These are phyloP conservation scores for Graptemys geographica DNA, from an alignment of 2,797 vertebrate genomes.

Conservation along the genomic window DNA sequence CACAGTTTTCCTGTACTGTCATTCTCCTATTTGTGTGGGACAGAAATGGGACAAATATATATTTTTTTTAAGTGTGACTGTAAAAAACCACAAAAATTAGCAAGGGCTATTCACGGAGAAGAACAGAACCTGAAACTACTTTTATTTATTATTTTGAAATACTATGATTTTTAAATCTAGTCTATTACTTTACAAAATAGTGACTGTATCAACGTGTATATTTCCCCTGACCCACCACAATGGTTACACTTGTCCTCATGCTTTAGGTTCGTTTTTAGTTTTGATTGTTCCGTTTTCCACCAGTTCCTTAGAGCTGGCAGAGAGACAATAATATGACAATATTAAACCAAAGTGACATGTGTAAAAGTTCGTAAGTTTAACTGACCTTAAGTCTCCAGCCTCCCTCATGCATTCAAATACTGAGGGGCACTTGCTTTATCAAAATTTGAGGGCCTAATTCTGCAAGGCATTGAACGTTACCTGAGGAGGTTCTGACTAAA, in stretches of 20 bases:
- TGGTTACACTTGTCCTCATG: not conserved
- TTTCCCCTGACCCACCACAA: not conserved
- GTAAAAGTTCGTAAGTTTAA: not conserved
- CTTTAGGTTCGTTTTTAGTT: not conserved
- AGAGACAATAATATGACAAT: not conserved
- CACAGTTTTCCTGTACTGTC: no score
- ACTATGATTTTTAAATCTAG: no score
- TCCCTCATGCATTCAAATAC: not conserved
- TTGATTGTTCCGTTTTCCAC: not conserved
- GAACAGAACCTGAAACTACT: not conserved
- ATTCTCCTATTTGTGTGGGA: not conserved
- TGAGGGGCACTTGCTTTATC: not conserved
- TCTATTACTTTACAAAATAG: not conserved
- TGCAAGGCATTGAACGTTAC: not conserved
- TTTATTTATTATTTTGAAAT: not conserved
- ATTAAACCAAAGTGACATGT: not conserved
- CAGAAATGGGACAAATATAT: fast-evolving
- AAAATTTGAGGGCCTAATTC: not conserved
- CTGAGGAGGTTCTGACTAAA: not conserved
- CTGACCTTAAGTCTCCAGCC: not conserved
- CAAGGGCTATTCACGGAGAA: not conserved
- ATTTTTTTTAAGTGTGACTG: not conserved
- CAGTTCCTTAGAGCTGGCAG: not conserved
- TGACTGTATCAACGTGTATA: not conserved
- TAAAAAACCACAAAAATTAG: not conserved